Conservation (phyloP, 2,113 vertebrate genomes). For the Neomonachus schauinslandi region DNA sequence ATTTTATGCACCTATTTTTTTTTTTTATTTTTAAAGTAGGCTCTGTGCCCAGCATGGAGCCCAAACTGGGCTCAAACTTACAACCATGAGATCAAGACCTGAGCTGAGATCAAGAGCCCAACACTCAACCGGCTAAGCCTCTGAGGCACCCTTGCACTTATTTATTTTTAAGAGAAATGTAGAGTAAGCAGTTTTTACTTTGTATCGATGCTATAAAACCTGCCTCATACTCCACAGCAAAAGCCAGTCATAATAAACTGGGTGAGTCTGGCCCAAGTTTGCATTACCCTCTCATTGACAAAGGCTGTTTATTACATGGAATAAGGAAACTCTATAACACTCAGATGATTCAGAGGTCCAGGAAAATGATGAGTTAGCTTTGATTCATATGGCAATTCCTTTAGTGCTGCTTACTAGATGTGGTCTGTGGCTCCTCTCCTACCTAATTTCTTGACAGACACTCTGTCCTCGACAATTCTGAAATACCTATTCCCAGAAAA, state of each 20-base stretch:
- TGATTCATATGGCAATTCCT: neutral
- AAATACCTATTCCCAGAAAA: slow-evolving; percentile 12
- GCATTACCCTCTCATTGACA: neutral
- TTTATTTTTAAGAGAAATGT: neutral
- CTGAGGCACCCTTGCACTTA: neutral
- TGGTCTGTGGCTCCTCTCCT: neutral
- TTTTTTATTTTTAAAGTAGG: neutral
- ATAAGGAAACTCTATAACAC: neutral
- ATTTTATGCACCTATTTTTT: neutral
- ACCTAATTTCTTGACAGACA: neutral
- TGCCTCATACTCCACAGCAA: neutral
- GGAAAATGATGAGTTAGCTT: neutral
- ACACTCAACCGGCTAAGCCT: no score
- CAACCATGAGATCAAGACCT: neutral
- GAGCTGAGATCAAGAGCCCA: neutral
- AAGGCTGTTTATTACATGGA: neutral
- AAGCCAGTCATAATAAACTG: neutral
- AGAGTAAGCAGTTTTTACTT: neutral
- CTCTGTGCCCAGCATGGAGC: neutral
- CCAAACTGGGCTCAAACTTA: neutral
- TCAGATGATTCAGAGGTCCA: slow-evolving; percentile 53
- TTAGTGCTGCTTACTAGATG: neutral
- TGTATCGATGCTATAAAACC: neutral
- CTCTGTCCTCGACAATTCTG: neutral
- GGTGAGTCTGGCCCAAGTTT: neutral